These are phyloP conservation scores for Corythaeola cristata DNA, from an alignment of 2,113 vertebrate species.

Conservation along the genomic window DNA sequence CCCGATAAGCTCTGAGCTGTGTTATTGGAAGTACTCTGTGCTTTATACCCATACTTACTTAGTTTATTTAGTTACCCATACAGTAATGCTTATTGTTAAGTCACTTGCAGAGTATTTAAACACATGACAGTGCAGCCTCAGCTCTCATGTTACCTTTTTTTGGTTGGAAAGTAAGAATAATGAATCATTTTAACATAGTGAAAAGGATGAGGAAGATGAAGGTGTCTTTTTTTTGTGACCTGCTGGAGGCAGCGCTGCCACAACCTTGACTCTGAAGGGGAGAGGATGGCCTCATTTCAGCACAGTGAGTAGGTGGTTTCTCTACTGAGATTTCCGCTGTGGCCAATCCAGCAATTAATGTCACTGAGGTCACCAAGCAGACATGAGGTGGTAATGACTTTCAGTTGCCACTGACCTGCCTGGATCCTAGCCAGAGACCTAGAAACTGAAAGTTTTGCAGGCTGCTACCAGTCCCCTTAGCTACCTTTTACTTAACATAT, in stretches of 20 bases:
- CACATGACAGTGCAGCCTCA: not conserved
- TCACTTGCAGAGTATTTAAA: not conserved
- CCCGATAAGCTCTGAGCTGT: not conserved
- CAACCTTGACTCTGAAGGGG: not conserved
- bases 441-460: not conserved
- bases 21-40: not conserved
- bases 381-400: not conserved
- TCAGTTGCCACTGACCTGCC: not conserved
- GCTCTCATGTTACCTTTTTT: not conserved
- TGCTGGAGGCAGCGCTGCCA: not conserved
- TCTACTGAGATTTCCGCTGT: not conserved
- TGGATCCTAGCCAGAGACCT: constrained; percentile 19
- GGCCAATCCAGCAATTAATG: not conserved
- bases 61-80: not conserved
- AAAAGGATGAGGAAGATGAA: not conserved
- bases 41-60: not conserved
- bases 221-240: not conserved
- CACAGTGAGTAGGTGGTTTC: not conserved
- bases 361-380: not conserved
- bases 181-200: not conserved
- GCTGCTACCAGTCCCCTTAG: not conserved
- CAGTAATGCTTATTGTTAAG: not conserved
- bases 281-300: not conserved
- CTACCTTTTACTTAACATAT: not conserved
- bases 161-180: not conserved